Base-by-base conservation (phyloP, 2,888 invertebrate species). In the Tenthredo scrophulariae region DNA sequence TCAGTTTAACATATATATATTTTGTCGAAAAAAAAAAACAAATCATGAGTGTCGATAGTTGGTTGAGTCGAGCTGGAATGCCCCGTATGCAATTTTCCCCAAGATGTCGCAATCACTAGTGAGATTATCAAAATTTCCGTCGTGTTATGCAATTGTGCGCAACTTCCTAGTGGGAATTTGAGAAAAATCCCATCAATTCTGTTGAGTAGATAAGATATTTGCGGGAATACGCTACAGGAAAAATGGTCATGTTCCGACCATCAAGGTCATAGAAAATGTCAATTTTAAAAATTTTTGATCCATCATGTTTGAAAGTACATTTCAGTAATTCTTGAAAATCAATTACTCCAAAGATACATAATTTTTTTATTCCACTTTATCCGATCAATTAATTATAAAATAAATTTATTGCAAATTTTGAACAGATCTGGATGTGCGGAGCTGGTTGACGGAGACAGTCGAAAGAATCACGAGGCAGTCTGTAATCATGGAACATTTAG, bases 391-490 rank as follows among this genome's bases (percentile, higher is more conserved):
- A 54, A 50, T n/a, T n/a, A 6, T 0, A n/a, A 6, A 50, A 50
- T 18, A 18, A 46, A n/a, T 29, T 50, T 9, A 0, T 82, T 58
- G 37, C 43, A 86, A 5, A 46, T 86, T 84, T 43, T 46, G 1
- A 43, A 84, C 84, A 91, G 91, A 43, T 87, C 85, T 26, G 91
- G 90, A 15, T 91, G 91, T 84, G 54, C 84, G 7, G 67, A 84
- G 37, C 84, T 88, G 15, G 67, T 91, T 37, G 86, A 87, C 50
- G 86, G 86, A 5, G 88, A 89, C 40, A 87, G 58, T 22, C 87
- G 90, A 86, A 84, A 84, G n/a, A 65, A 67, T 7, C 91, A 91
- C 85, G 90, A 91, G 84, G 83, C 86, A 37, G 84, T 62, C 37
- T 91, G 91, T 83, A 79, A 84, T 83, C 87, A 86, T 77, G 75